Percentiles rank a stretch among this genome's conserved stretches.
These are phyloP conservation scores for Pseudorhiza aurosa DNA, from an alignment of 30 jellyfish, hydroid and myxozoan species.

Conservation along the genomic window DNA sequence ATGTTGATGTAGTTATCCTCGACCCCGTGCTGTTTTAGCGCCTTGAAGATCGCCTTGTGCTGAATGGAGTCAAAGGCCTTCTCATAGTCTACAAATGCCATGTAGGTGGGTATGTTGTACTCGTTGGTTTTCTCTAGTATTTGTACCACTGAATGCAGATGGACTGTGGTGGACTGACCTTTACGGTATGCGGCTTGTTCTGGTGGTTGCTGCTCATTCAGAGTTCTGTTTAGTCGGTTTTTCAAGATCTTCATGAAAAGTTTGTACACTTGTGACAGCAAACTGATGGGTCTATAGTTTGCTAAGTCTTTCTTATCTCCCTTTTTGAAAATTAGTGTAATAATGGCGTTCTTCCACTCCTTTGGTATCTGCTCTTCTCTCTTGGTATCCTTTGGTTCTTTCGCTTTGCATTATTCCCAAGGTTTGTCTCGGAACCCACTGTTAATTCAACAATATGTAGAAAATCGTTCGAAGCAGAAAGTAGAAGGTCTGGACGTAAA, in stretches of 20 bases:
- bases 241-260: constrained; percentile 39
- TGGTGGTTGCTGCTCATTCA: constrained; percentile 49
- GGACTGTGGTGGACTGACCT: constrained; percentile 49
- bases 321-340: constrained; percentile 47
- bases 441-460: no score
- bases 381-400: no score
- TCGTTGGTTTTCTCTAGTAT: constrained; percentile 41
- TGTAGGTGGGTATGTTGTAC: constrained; percentile 36
- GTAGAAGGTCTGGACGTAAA: no score
- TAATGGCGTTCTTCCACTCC: constrained; percentile 66
- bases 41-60: constrained; percentile 35
- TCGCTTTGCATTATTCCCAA: no score
- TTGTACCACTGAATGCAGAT: constrained; percentile 30
- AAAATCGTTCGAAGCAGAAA: no score
- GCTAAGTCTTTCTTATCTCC: constrained; percentile 67
- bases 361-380: constrained; percentile 44
- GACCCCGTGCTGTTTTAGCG: constrained; percentile 32
- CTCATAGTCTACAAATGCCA: constrained; percentile 49
- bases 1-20: constrained; percentile 42
- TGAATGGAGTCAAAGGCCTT: constrained; percentile 53
- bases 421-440: no score
- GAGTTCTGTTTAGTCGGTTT: constrained; percentile 39
- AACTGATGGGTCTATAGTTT: constrained; percentile 66
- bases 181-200: constrained; percentile 47
- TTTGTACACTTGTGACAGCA: constrained; percentile 48